Evolutionary conservation across 2,888 invertebrate species (phyloP).

Genomic region (Cremastinae sp.): DNA sequence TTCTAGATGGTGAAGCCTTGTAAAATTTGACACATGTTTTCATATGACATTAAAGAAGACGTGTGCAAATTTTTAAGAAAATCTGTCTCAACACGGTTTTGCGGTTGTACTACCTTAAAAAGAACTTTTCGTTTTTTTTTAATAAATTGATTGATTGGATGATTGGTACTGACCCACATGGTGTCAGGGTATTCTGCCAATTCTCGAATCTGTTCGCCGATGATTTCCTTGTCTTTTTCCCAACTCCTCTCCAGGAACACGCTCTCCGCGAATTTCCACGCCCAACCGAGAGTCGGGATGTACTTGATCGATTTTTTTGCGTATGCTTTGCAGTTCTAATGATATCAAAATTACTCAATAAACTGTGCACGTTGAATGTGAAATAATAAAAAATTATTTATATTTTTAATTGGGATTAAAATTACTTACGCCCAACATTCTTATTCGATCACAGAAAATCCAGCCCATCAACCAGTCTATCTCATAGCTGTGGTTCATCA

Average conservation of each 20-base stretch:
- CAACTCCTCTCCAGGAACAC: slow-evolving; percentile 96
- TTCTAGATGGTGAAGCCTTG: too few relatives aligned
- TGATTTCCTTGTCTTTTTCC: slow-evolving; percentile 93
- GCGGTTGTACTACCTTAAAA: too few relatives aligned
- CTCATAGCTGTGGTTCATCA: slow-evolving; percentile 98
- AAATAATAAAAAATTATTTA: neutral
- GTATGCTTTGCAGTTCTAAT: slow-evolving; percentile 95
- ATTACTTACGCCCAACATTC: slow-evolving; percentile 89
- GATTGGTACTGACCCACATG: slow-evolving; percentile 87
- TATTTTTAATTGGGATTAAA: slow-evolving; percentile 61
- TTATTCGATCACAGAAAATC: slow-evolving; percentile 91
- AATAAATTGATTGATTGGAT: neutral
- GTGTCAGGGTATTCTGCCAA: slow-evolving; percentile 94
- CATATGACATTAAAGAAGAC: too few relatives aligned
- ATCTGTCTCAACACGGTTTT: too few relatives aligned
- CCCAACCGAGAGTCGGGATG: slow-evolving; percentile 96
- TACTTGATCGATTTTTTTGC: slow-evolving; percentile 95
- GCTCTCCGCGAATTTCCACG: slow-evolving; percentile 97
- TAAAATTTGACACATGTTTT: too few relatives aligned
- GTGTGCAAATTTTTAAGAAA: too few relatives aligned
- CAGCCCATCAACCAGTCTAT: slow-evolving; percentile 98
- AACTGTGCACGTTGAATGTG: neutral
- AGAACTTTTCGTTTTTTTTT: slow-evolving; percentile 1
- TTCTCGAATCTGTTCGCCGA: slow-evolving; percentile 89
- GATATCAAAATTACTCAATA: neutral